phyloP scores from a whole-genome alignment of 2,888 invertebrate genomes.

The Pheosia tremula region DNA sequence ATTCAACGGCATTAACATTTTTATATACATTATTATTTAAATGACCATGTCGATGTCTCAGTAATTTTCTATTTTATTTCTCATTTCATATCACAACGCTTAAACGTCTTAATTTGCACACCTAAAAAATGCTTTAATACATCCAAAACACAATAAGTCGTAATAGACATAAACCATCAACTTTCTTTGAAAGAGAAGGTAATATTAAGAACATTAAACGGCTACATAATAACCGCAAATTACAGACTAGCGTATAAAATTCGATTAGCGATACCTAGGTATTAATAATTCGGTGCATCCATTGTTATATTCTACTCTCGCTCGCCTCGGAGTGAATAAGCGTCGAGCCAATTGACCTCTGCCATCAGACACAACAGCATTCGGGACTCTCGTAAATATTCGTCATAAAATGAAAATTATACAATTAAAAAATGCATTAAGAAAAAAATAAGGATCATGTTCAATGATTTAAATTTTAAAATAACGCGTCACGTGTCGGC shows the following conservation, averaged over 20 bases:
- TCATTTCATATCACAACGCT: not conserved
- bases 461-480: constrained; percentile 72
- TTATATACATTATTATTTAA: too few species aligned
- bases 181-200: constrained; percentile 34
- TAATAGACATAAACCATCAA: constrained; percentile 21
- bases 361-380: constrained; percentile 4
- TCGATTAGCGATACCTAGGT: constrained; percentile 28
- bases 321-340: constrained; percentile 14
- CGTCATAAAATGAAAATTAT: constrained; percentile 38
- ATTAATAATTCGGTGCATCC: constrained; percentile 23
- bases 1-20: too few species aligned
- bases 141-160: constrained; percentile 15
- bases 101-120: constrained; percentile 11
- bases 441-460: constrained; percentile 58
- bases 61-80: too few species aligned
- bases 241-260: constrained; percentile 23
- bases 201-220: constrained; percentile 20
- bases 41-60: too few species aligned
- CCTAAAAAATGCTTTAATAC: constrained; percentile 19
- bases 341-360: constrained; percentile 13
- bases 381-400: constrained; percentile 9
- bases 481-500: constrained; percentile 50
- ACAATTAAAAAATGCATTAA: constrained; percentile 60
- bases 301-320: constrained; percentile 23
- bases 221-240: constrained; percentile 34